A percentile compares a stretch with the other conserved stretches of the same genome.
Evolutionary conservation across 2,888 invertebrate species (phyloP).

Genomic region (Drosophila neutralis): DNA sequence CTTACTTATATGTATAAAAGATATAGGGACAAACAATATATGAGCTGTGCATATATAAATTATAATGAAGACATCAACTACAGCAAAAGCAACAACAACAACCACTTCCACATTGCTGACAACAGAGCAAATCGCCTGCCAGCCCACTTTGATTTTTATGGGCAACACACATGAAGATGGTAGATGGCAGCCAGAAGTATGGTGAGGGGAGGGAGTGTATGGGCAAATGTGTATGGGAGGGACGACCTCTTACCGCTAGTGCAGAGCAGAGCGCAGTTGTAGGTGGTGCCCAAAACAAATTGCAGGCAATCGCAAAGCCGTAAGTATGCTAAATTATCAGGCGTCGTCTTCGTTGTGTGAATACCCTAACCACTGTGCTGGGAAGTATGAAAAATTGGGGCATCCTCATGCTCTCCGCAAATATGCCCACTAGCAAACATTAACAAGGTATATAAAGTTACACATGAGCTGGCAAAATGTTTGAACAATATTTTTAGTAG

Average conservation of each 20-base stretch:
- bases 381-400: conserved; percentile 2
- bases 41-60: conserved; percentile 68
- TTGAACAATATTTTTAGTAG: background rate
- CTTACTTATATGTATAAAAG: conserved; percentile 16
- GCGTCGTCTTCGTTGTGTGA: conserved; percentile 59
- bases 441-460: background rate
- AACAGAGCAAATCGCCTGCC: conserved; percentile 73
- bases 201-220: background rate
- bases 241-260: conserved; percentile 63
- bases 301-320: conserved; percentile 73
- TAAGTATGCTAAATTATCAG: conserved; percentile 78
- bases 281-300: conserved; percentile 77
- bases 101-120: conserved; percentile 51
- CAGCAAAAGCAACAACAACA: conserved; percentile 47
- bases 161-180: conserved; percentile 58
- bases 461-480: background rate
- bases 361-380: conserved; percentile 42
- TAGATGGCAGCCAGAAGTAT: conserved; percentile 26
- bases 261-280: conserved; percentile 54
- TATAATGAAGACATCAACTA: conserved; percentile 79
- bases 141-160: conserved; percentile 80
- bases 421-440: background rate
- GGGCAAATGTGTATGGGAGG: conserved; percentile 32
- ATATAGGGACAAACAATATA: conserved; percentile 31
- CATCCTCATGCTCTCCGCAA: background rate